Conservation (phyloP, 2,113 vertebrate genomes). For the Lagopus leucura region DNA sequence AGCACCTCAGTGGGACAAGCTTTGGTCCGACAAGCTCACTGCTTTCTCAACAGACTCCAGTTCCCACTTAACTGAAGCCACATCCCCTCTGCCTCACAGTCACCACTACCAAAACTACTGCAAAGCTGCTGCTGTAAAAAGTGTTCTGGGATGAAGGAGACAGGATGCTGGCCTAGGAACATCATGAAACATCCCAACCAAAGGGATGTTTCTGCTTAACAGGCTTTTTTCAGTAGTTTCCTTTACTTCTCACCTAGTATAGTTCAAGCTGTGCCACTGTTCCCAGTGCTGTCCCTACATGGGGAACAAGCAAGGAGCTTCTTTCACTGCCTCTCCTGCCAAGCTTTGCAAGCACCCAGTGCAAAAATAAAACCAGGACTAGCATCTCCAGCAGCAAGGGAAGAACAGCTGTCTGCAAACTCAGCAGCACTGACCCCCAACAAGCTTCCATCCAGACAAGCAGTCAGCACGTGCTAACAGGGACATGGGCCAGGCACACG, state of each 20-base stretch:
- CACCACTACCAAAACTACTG: background rate
- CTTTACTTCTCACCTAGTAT: background rate
- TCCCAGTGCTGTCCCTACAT: background rate
- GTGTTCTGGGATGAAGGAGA: background rate
- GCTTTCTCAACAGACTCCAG: background rate
- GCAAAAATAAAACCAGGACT: background rate
- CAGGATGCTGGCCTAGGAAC: background rate
- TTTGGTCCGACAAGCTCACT: rapidly evolving
- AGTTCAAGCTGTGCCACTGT: background rate
- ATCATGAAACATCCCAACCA: background rate
- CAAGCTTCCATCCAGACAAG: background rate
- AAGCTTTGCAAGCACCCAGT: background rate
- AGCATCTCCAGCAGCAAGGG: background rate
- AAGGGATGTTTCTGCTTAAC: background rate
- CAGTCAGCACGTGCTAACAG: background rate
- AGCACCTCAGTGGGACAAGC: background rate
- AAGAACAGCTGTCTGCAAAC: background rate
- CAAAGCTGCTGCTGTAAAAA: background rate
- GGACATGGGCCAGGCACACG: background rate
- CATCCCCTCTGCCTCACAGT: background rate
- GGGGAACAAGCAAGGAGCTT: background rate
- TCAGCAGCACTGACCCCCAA: background rate
- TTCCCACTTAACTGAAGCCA: background rate
- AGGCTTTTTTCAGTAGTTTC: background rate
- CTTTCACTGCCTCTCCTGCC: background rate